phyloP scores from a whole-genome alignment of 2,113 vertebrate species.

The Nothobranchius furzeri region DNA sequence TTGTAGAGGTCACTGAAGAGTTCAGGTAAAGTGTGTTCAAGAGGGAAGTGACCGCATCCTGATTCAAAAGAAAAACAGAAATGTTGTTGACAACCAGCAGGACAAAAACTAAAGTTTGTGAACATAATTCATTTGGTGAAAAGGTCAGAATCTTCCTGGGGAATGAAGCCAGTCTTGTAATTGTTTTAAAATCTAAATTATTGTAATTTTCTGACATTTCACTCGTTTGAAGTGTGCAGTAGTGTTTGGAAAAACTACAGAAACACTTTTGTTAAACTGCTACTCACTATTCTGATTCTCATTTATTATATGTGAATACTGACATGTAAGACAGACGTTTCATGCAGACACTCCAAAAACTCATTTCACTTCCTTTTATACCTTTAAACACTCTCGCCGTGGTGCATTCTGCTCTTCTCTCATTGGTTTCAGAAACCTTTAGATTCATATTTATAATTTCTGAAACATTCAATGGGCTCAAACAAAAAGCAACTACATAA shows the following conservation, averaged over 20 bases:
- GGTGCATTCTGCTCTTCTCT: conserved; percentile 3
- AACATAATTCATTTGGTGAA: conserved; percentile 16
- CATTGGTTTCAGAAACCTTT: conserved; percentile 13
- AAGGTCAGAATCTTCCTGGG: conserved; percentile 22
- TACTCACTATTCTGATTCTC: conserved; percentile 15
- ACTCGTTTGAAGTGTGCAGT: conserved; percentile 23
- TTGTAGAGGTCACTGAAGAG: conserved; percentile 27
- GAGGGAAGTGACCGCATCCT: conserved; percentile 28
- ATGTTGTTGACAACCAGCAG: conserved; percentile 16
- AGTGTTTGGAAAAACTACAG: conserved; percentile 25
- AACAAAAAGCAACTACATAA: conserved; percentile 13
- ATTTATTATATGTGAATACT: conserved; percentile 35
- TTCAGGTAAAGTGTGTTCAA: conserved; percentile 13
- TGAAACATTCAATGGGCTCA: conserved; percentile 26
- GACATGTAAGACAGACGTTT: conserved; percentile 48
- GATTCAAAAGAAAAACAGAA: conserved; percentile 1
- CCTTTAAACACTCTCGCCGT: conserved; percentile 25
- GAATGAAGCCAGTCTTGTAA: conserved; percentile 11
- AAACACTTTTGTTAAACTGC: conserved; percentile 15
- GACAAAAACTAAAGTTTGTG: conserved; percentile 19
- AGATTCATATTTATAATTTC: conserved; percentile 5
- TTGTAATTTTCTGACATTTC: conserved; percentile 13
- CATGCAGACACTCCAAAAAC: conserved; percentile 55
- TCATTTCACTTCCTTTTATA: conserved; percentile 25
- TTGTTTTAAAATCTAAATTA: conserved; percentile 29